These are phyloP conservation scores for Drosophila ambigua DNA, from an alignment of 1,140 invertebrate genomes.

Conservation along the genomic window DNA sequence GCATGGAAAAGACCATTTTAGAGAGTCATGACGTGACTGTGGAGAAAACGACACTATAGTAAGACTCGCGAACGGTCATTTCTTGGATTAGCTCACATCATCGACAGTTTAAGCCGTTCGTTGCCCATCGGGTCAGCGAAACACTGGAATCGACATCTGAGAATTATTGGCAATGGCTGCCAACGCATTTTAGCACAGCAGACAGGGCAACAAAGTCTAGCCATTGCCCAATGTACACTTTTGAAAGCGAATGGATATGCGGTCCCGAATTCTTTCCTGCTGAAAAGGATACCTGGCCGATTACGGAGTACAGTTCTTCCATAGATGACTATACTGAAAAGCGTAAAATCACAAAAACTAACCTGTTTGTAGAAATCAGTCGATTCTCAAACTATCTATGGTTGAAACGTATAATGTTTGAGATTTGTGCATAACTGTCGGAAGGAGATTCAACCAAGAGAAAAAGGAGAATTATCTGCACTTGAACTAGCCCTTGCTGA, in stretches of 20 bases:
- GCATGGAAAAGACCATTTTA: not conserved
- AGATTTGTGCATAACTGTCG: too few species aligned
- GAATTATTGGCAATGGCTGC: not conserved
- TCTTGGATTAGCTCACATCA: not conserved
- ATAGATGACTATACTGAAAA: too few species aligned
- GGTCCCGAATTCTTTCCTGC: not conserved
- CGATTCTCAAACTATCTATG: too few species aligned
- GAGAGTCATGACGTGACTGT: not conserved
- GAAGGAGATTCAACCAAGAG: too few species aligned
- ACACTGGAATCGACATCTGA: not conserved
- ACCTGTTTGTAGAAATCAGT: too few species aligned
- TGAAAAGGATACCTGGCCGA: not conserved
- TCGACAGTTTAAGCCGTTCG: constrained; percentile 1
- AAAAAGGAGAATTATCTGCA: too few species aligned
- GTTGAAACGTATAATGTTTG: too few species aligned
- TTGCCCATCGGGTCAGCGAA: not conserved
- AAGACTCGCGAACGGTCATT: not conserved
- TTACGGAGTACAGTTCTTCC: too few species aligned
- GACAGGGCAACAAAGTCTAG: not conserved
- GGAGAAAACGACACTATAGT: not conserved
- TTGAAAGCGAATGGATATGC: not conserved
- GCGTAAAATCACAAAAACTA: too few species aligned
- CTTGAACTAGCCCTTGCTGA: too few species aligned
- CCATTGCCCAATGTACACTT: not conserved
- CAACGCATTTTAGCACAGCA: not conserved